Evolutionary conservation across 1,140 invertebrate genomes (phyloP).

Genomic region (Bombus confusus): DNA sequence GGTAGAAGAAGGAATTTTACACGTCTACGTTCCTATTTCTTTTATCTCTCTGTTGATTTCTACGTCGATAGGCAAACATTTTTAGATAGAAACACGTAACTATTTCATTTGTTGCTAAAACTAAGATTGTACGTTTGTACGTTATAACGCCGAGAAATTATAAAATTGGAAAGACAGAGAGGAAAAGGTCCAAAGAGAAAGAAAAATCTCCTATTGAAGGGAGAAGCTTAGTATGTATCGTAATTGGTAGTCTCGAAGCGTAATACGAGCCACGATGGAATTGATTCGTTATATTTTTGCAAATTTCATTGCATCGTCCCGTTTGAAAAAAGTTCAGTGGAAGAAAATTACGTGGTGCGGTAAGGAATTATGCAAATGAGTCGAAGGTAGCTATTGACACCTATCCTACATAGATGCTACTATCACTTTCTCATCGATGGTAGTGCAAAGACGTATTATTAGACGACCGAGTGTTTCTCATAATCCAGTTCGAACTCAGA

Average conservation of each 20-base stretch:
- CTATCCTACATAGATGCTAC: background rate
- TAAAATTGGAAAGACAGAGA: background rate
- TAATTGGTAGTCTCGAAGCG: background rate
- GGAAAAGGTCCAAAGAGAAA: background rate
- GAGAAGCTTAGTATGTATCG: background rate
- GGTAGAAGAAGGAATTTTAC: too few species aligned
- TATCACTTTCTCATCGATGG: background rate
- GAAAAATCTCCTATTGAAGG: background rate
- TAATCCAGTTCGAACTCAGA: background rate
- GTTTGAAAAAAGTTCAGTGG: too few species aligned
- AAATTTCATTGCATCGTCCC: too few species aligned
- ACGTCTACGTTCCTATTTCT: too few species aligned
- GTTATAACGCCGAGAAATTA: background rate
- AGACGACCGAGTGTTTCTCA: background rate
- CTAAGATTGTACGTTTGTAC: too few species aligned
- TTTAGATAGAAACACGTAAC: too few species aligned
- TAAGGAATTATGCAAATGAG: constrained; percentile 4
- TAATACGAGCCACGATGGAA: background rate
- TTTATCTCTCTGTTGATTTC: too few species aligned
- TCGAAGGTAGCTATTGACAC: constrained; percentile 7
- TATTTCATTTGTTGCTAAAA: too few species aligned
- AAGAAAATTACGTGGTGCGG: background rate
- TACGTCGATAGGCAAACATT: too few species aligned
- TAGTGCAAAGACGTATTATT: background rate
- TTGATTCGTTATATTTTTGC: background rate